These are phyloP conservation scores for Chelonus insularis DNA, from an alignment of 1,140 invertebrate genomes.

Conservation along the genomic window DNA sequence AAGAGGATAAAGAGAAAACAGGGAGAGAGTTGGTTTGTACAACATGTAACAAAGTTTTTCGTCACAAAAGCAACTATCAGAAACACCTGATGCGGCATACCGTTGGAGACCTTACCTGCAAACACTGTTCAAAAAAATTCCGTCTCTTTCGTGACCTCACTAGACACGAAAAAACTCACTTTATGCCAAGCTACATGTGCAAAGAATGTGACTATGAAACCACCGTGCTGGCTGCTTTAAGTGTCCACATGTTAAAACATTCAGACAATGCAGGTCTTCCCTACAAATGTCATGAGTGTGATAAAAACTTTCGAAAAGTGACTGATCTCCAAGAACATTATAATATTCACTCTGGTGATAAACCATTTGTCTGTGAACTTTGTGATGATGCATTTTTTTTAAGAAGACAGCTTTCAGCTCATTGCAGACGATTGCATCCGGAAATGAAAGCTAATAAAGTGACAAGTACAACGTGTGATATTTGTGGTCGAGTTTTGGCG, in stretches of 20 bases:
- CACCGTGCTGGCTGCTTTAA: slow-evolving; percentile 49
- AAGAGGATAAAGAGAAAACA: slow-evolving; percentile 36
- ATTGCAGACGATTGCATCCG: slow-evolving; percentile 50
- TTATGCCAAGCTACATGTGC: slow-evolving; percentile 51
- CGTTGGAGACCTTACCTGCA: slow-evolving; percentile 50
- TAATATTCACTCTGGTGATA: slow-evolving; percentile 59
- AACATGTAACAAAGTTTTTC: slow-evolving; percentile 52
- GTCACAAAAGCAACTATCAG: slow-evolving; percentile 53
- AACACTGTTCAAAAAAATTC: slow-evolving; percentile 55
- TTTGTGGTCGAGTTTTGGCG: slow-evolving; percentile 56
- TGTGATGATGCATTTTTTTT: slow-evolving; percentile 63
- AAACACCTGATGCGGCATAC: slow-evolving; percentile 51
- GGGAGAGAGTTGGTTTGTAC: slow-evolving; percentile 48
- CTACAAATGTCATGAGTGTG: slow-evolving; percentile 66
- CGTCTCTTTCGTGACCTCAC: slow-evolving; percentile 51
- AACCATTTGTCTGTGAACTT: slow-evolving; percentile 63
- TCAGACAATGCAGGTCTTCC: slow-evolving; percentile 58
- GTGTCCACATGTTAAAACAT: slow-evolving; percentile 52
- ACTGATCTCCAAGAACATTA: slow-evolving; percentile 57
- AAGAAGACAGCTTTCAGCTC: slow-evolving; percentile 50
- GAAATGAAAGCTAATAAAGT: slow-evolving; percentile 54
- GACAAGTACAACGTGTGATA: slow-evolving; percentile 56
- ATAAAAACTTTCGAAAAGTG: slow-evolving; percentile 65
- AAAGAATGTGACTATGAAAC: slow-evolving; percentile 58
- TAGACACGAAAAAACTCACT: slow-evolving; percentile 57